These are phyloP conservation scores for Trichomycterus rosablanca DNA, from an alignment of 2,113 vertebrate genomes.

Conservation along the genomic window DNA sequence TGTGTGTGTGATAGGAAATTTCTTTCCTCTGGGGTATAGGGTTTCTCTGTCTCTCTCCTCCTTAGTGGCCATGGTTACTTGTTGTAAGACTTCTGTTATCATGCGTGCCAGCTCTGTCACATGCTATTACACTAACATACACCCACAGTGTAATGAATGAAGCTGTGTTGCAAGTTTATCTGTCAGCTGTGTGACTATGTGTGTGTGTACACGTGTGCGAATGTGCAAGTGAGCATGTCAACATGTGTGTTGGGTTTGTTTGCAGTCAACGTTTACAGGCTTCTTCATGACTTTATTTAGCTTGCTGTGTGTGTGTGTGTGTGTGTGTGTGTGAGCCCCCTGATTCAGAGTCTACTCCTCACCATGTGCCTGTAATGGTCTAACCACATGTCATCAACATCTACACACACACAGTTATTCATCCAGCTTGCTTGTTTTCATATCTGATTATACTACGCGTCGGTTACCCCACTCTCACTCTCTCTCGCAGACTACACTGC, in stretches of 20 bases:
- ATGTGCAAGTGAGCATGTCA: not conserved
- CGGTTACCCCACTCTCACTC: conserved; percentile 15
- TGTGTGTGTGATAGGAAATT: conserved; percentile 27
- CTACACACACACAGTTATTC: conserved; percentile 9
- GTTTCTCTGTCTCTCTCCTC: conserved; percentile 9
- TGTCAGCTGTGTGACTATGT: conserved; percentile 20
- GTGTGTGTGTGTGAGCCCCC: conserved; percentile 17
- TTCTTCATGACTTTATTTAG: conserved; percentile 39
- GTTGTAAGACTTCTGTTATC: no score
- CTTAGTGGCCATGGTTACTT: not conserved
- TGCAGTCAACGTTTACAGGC: conserved; percentile 20
- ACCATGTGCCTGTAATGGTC: conserved; percentile 39
- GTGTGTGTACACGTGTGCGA: conserved; percentile 7
- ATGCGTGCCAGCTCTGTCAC: no score
- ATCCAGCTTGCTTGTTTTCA: conserved; percentile 30
- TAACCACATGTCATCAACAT: conserved; percentile 50
- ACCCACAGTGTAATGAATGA: conserved; percentile 5
- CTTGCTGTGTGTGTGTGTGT: conserved; percentile 24
- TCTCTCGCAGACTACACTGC: conserved; percentile 13
- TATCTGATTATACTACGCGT: conserved; percentile 21
- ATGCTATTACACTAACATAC: not conserved
- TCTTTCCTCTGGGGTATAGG: conserved; percentile 24
- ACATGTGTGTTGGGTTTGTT: conserved; percentile 18
- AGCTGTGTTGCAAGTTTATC: conserved; percentile 16
- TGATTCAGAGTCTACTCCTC: conserved; percentile 31